Evolutionary conservation across 2,888 invertebrate species (phyloP), one percentile per base, ranked within the genome.

Genomic region (Tineola bisselliella): DNA sequence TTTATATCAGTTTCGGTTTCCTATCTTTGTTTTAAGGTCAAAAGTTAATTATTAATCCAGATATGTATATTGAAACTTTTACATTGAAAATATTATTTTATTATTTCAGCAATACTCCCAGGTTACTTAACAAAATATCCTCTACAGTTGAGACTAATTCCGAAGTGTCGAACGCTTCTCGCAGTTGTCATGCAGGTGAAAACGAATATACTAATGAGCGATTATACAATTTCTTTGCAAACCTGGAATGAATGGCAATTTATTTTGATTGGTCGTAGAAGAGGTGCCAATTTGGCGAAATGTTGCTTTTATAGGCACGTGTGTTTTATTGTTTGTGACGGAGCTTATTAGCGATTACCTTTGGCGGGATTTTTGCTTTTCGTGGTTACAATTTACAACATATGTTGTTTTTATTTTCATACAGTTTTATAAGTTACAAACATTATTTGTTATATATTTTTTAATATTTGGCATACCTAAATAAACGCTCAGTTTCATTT

Each of bases 241-340:
- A 3, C 63, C 62, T n/a, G n/a, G n/a, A n/a, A 67, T 69, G 71
- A 69, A 58, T 66, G 65, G 62, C 68, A 69, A 69, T 71, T 68
- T 67, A 66, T 66, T 68, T 71, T 76, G 75, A 79, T 76, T 75
- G 73, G 70, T 66, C 65, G 64, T 69, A 69, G 70, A 65, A 65
- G 68, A 66, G 65, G 68, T 65, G 68, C 71, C 73, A 72, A 75
- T 72, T 76, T 74, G 71, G 31, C 61, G 33, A 33, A 60, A 62
- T 60, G 56, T 19, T 48, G 48, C 17, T 62, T 66, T 66, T 66
- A 66, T 63, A 43, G 63, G 52, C 63, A 62, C 64, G 61, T 64
- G 62, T 62, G 63, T 63, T 66, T 66, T 65, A 66, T 66, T 63
- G 63, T 61, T 54, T 54, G 54, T 18, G 12, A 5, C 25, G 54